Base-by-base conservation (phyloP, 2,888 invertebrate species). In the Dicycla oo region DNA sequence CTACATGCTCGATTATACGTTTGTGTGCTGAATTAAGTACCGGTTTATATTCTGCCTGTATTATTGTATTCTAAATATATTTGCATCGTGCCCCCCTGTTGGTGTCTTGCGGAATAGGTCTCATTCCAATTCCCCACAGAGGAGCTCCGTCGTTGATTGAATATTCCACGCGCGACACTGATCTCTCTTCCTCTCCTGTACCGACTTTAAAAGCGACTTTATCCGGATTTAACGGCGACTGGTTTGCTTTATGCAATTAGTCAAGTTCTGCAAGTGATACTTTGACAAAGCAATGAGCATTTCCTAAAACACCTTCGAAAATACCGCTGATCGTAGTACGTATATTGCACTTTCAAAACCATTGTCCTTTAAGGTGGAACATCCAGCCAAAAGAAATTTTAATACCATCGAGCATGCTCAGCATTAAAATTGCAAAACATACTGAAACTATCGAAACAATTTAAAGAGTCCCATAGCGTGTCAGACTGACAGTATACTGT, bases 91-190 rank as follows among this genome's bases (percentile, higher is more conserved):
- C 73, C 64, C 65, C 65, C 34, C 13, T 69, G 63, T 71, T 53
- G 68, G 77, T 78, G 78, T 83, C 73, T 82, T 78, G 47, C 69
- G 51, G 66, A 76, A 75, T 69, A 74, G 56, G 57, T 73, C 73
- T 76, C 57, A 75, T 78, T 83, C 71, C 76, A 77, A 83, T 82
- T 74, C 71, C 66, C 62, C 49, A 51, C 30, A 66, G 71, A 75
- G 68, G 30, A 80, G 71, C 65, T 69, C 58, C 23, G 75, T 74
- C 63, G 78, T 75, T 79, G 79, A 86, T 89, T 91, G 85, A 89
- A 89, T 90, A 90, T 91, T 90, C 89, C 73, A 80, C 69, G 73
- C 79, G 82, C 85, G 83, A 85, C 84, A 73, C 80, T 79, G 83
- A 84, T 87, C 87, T 81, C 85, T 84, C 85, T 85, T 80, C 81